phyloP scores from a whole-genome alignment of 2,113 vertebrate species.

The Megaleporinus macrocephalus region DNA sequence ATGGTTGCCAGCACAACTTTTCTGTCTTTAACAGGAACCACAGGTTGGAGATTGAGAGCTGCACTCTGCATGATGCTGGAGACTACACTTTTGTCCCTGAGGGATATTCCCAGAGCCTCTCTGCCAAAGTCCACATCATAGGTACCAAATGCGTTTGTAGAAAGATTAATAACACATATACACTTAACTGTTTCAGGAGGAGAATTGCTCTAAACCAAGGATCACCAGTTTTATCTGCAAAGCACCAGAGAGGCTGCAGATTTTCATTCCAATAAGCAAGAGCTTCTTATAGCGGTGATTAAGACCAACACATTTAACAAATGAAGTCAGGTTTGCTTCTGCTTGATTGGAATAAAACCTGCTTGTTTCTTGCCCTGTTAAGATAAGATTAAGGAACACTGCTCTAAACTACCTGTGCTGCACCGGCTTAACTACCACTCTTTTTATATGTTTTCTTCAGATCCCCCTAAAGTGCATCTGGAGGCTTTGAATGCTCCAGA shows the following conservation, averaged over 20 bases:
- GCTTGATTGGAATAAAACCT: too few relatives aligned
- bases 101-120: constrained; percentile 86
- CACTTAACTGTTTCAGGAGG: too few relatives aligned
- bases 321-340: too few relatives aligned
- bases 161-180: not conserved
- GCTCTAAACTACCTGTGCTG: not conserved
- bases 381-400: not conserved
- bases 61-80: constrained; percentile 87
- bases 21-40: constrained; percentile 81
- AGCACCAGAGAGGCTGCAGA: too few relatives aligned
- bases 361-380: too few relatives aligned
- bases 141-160: constrained; percentile 77
- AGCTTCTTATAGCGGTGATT: too few relatives aligned
- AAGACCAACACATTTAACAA: too few relatives aligned
- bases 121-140: constrained; percentile 89
- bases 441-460: constrained; percentile 67
- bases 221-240: too few relatives aligned
- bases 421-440: not conserved
- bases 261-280: too few relatives aligned
- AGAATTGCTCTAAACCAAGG: not conserved
- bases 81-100: constrained; percentile 96
- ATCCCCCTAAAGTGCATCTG: constrained; percentile 91
- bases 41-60: constrained; percentile 82
- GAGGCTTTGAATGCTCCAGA: constrained; percentile 87
- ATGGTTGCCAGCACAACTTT: not conserved